phyloP scores from a whole-genome alignment of 2,797 vertebrate genomes.

The Scolopax bukidnonensis region DNA sequence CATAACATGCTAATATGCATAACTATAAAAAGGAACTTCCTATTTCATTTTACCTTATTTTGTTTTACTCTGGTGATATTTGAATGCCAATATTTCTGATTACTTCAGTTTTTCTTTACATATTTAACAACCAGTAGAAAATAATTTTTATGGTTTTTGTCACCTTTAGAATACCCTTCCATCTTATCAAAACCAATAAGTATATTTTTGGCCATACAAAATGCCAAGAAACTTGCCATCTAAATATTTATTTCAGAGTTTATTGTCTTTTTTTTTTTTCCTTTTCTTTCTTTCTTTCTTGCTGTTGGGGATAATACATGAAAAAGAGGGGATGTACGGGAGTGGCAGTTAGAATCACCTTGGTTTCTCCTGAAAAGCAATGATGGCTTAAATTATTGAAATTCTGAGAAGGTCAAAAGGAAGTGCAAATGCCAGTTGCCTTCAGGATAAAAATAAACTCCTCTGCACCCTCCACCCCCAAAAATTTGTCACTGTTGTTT shows the following conservation, averaged over 20 bases:
- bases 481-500: neutral
- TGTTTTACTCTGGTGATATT: neutral
- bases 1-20: neutral
- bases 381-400: neutral
- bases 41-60: neutral
- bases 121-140: neutral
- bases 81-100: neutral
- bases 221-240: neutral
- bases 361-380: neutral
- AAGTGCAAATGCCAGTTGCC: neutral
- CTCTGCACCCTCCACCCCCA: neutral
- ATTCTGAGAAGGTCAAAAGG: neutral
- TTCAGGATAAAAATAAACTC: neutral
- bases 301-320: fast-evolving
- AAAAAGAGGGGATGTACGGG: neutral
- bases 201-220: neutral
- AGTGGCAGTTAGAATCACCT: neutral
- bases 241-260: neutral
- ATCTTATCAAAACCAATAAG: neutral
- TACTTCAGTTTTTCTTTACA: neutral
- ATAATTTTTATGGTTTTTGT: neutral
- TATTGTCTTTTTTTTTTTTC: neutral
- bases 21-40: neutral
- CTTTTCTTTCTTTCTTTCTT: neutral
- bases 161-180: fast-evolving